Base-by-base conservation (phyloP, 2,797 vertebrate species). In the Hypotaenidia philippensis region DNA sequence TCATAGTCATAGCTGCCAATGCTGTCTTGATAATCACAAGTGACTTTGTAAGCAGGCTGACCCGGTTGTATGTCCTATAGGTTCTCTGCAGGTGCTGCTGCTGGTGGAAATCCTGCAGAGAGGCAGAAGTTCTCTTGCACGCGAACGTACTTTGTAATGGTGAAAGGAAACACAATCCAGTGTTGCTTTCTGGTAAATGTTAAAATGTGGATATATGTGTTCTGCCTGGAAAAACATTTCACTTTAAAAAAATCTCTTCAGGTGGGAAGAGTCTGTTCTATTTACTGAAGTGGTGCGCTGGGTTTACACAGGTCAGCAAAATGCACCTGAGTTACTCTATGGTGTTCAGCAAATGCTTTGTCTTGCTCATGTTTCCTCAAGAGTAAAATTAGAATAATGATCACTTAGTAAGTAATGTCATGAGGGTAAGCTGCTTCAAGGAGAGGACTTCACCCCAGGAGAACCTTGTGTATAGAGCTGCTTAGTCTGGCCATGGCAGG, bases 351-450 rank as follows among this genome's bases (percentile, higher is more conserved):
- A 56, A 89, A 77, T 29, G 16, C 29, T 85, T 84, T 84, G 32
- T 72, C 55, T 83, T 40, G 8, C 31, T 65, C 41, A 44, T 75
- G 25, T 83, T 93, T 92, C 55, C 61, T 77, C 40, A n/a, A 40
- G 29, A 80, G 64, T 63, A 86, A 93, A 80, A 85, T 90, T 78
- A 93, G 91, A 82, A 56, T 86, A 78, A 90, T 13, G 32, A 76
- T 90, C 41, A 32, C 40, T 70, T 55, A 56, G 52, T 12, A 61
- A 83, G 32, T 22, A 40, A 31, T 23, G 0, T 83, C 52, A 20
- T 21, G 53, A 92, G 34, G 52, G 60, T 87, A 92, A 94, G 63
- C 83, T 74, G 75, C 88, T 91, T 87, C 50, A 9, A 49, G 84
- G 56, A 50, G 22, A 45, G 49, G 60, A 85, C 44, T 89, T 91